These are phyloP conservation scores for Brachionus angularis DNA, from an alignment of 1,140 invertebrate species.

Conservation along the genomic window DNA sequence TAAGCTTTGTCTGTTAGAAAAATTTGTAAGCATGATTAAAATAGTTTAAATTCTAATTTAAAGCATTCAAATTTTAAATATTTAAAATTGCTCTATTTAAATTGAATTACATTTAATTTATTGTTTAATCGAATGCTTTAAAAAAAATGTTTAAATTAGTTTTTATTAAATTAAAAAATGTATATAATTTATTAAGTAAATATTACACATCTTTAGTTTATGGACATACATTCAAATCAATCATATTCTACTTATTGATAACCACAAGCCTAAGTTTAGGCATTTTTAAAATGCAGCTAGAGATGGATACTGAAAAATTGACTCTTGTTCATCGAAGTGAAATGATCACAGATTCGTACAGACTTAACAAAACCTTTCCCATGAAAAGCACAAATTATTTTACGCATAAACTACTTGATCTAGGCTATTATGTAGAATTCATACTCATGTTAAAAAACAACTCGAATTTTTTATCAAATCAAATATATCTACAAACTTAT, in stretches of 20 bases:
- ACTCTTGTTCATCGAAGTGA: constrained; percentile 29
- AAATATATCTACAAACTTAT: not conserved
- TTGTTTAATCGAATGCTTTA: too few relatives aligned
- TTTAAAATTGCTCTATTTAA: too few relatives aligned
- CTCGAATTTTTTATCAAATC: not conserved
- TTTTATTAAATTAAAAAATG: constrained; percentile 16
- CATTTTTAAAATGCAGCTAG: not conserved
- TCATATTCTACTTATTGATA: not conserved
- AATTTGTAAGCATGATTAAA: too few relatives aligned
- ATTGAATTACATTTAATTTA: too few relatives aligned
- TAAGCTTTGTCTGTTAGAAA: too few relatives aligned
- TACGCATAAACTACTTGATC: constrained; percentile 12
- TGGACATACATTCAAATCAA: not conserved
- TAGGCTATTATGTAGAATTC: constrained; percentile 36
- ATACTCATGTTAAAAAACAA: not conserved
- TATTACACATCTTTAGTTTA: not conserved
- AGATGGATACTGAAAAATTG: constrained; percentile 5
- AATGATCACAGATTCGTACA: not conserved
- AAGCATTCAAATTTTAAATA: too few relatives aligned
- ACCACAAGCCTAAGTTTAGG: constrained; percentile 9
- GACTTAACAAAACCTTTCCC: not conserved
- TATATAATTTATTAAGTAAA: constrained; percentile 30
- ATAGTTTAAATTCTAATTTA: too few relatives aligned
- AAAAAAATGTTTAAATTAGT: constrained; percentile 34
- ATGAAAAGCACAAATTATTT: constrained; percentile 4